Percentiles rank a stretch among this genome's conserved stretches.
phyloP scores from a whole-genome alignment of 1,140 invertebrate species.

The Trachymyrmex septentrionalis region DNA sequence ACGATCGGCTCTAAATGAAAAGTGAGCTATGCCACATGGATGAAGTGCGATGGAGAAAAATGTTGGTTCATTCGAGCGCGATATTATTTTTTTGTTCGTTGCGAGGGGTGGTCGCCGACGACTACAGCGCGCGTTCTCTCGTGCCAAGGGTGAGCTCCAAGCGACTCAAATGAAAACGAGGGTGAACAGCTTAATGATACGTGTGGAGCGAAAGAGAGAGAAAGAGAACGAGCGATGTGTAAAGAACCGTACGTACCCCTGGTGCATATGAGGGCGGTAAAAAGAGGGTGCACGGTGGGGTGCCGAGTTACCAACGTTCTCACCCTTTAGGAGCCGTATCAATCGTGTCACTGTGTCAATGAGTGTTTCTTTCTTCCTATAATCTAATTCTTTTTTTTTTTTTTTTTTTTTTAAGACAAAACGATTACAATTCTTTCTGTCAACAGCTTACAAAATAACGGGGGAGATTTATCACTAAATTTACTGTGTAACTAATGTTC shows the following conservation, averaged over 20 bases:
- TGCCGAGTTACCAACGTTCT: constrained; percentile 35
- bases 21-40: constrained; percentile 50
- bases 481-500: too few species aligned
- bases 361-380: constrained; percentile 1
- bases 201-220: constrained; percentile 60
- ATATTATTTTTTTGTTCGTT: constrained; percentile 76
- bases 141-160: constrained; percentile 31
- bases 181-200: constrained; percentile 72
- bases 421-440: background rate
- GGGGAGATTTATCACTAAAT: constrained; percentile 39
- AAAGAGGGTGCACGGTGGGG: constrained; percentile 46
- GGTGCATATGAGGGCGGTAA: constrained; percentile 24
- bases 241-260: constrained; percentile 41
- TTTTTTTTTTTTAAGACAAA: constrained; percentile 1
- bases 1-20: constrained; percentile 19
- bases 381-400: too few species aligned
- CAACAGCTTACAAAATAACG: constrained; percentile 15
- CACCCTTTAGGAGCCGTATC: constrained; percentile 67
- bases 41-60: constrained; percentile 52
- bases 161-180: constrained; percentile 72
- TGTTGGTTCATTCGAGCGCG: constrained; percentile 71
- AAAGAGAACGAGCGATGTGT: constrained; percentile 41
- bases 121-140: constrained; percentile 53
- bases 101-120: constrained; percentile 58
- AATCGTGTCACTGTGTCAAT: constrained; percentile 82